Evolutionary conservation across 2,113 vertebrate species (phyloP).

Genomic region (Xiphophorus maculatus): DNA sequence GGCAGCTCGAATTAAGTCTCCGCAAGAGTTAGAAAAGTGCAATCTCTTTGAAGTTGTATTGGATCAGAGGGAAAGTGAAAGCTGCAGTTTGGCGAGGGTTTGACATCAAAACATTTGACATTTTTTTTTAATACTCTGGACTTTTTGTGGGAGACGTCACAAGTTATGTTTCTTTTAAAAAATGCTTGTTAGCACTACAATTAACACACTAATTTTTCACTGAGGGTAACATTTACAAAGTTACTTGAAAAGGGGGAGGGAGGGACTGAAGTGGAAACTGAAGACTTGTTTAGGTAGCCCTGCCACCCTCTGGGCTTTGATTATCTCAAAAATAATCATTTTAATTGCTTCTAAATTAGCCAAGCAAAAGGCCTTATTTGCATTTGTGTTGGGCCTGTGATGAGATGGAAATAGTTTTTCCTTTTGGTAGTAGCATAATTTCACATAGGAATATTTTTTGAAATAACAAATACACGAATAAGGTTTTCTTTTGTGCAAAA

Average conservation of each 20-base stretch:
- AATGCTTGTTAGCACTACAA: neutral
- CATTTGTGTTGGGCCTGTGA: too few relatives aligned
- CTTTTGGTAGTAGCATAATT: too few relatives aligned
- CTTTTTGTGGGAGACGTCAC: neutral
- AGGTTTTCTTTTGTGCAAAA: too few relatives aligned
- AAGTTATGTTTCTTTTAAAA: neutral
- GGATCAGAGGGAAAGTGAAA: slow-evolving; percentile 29
- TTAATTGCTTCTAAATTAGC: too few relatives aligned
- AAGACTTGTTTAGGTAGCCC: too few relatives aligned
- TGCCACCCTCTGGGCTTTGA: too few relatives aligned
- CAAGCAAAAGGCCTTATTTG: too few relatives aligned
- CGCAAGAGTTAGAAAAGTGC: slow-evolving; percentile 20
- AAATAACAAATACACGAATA: too few relatives aligned
- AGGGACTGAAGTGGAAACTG: too few relatives aligned
- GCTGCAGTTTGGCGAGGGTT: slow-evolving; percentile 13
- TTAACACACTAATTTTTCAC: neutral
- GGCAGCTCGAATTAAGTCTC: slow-evolving; percentile 32
- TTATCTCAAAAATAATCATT: too few relatives aligned
- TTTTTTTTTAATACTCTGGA: neutral
- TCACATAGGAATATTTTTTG: too few relatives aligned
- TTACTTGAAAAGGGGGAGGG: neutral
- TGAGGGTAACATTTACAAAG: neutral
- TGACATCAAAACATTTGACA: neutral
- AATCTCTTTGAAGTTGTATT: slow-evolving; percentile 41
- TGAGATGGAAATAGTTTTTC: too few relatives aligned